Evolutionary conservation across 2,797 vertebrate species (phyloP).

Genomic region (Tapirus indicus): DNA sequence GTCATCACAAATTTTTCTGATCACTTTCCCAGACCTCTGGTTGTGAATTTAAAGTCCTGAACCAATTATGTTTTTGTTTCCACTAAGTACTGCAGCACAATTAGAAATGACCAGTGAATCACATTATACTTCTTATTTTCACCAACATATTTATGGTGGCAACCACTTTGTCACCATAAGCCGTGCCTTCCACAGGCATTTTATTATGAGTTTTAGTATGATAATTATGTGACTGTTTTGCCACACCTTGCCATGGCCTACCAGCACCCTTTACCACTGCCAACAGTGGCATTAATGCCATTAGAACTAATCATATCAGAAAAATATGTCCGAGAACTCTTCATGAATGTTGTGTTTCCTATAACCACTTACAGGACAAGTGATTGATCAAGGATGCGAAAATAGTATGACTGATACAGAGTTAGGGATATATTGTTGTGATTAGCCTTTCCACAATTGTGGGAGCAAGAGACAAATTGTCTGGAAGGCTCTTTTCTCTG

Average conservation of each 20-base stretch:
- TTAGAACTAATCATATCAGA: background rate
- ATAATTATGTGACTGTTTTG: background rate
- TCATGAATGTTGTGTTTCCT: background rate
- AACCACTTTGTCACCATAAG: background rate
- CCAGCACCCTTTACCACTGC: background rate
- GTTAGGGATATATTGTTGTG: background rate
- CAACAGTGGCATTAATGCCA: background rate
- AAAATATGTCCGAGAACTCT: background rate
- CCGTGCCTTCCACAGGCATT: background rate
- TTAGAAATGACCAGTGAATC: background rate
- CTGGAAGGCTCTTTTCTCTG: background rate
- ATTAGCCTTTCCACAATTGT: background rate
- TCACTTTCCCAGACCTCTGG: background rate
- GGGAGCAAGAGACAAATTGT: background rate
- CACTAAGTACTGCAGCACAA: background rate
- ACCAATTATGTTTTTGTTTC: background rate
- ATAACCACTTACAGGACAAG: background rate
- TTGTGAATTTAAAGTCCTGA: background rate
- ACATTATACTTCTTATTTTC: background rate
- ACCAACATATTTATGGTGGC: background rate
- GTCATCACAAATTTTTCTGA: background rate
- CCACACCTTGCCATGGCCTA: background rate
- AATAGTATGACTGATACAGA: background rate
- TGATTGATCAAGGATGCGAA: background rate
- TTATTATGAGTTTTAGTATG: background rate